Base-by-base conservation (phyloP, 2,888 invertebrate species). In the Tetrapedia diversipes region DNA sequence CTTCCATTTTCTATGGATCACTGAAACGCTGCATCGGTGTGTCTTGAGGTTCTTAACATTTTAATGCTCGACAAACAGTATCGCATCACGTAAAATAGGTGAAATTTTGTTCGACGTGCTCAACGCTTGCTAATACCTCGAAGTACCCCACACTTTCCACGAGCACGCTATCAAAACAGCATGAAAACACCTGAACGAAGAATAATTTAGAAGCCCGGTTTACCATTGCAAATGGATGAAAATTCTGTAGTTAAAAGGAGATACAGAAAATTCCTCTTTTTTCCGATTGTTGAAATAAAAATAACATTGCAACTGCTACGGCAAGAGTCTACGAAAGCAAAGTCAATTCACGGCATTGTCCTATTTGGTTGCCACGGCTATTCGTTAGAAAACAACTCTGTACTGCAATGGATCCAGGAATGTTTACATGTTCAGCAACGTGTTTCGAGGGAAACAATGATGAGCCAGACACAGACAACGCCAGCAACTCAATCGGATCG, bases 361-460 rank as follows among this genome's bases (percentile, higher is more conserved):
- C 37, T 7, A 32, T 66, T 45, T 53, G 53, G 66, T 66, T 29
- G 51, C 56, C 19, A 19, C 14, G 56, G 24, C 43, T n/a, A n/a
- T n/a, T 49, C 27, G 70, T 47, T 49, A 57, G 69, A 63, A 63
- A 74, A 37, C 29, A 69, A 49, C 37, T 19, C n/a, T 19, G 45
- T 37, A 29, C 53, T 19, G 29, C 53, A 22, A 56, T 19, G 39
- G n/a, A 27, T 14, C n/a, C 24, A 27, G 24, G 37, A 49, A 49
- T 72, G 75, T 76, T 76, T 66, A 76, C 75, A 54, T 14, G 75
- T 39, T 49, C 71, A 11, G 75, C 41, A 49, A 54, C 54, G 60
- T 56, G 72, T 75, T 65, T 29, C 75, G 43, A 24, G 54, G 16
- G 39, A 41, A 57, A 59, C 77, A 64, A 72, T 64, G 56, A 68